Base-by-base conservation (phyloP, 2,888 invertebrate species). In the Tenthredo scrophulariae region DNA sequence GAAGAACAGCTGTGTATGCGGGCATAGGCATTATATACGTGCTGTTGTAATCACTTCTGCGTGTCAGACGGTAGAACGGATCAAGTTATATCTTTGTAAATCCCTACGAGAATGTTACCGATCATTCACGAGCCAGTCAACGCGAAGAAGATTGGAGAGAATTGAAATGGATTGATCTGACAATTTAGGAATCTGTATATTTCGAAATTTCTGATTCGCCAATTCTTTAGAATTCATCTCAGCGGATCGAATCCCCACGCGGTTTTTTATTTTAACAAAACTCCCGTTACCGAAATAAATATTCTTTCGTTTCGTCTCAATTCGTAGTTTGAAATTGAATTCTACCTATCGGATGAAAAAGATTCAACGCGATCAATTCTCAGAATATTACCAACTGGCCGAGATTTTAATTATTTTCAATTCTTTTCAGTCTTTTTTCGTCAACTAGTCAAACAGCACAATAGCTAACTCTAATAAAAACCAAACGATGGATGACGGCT, bases 401-500 rank as follows among this genome's bases (percentile, higher is more conserved):
- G 62, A 26, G 62, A 62, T 62, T 62, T 62, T 62, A 62, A 62
- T 62, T 62, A 62, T 62, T 62, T 26, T 62, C 62, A 62, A 62
- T 62, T 62, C 22, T 62, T 62, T 62, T 26, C 62, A 62, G 22
- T 62, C 22, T 62, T 26, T 62, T 62, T 62, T 26, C 26, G 26
- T 62, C 62, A 10, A 62, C 62, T 62, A 26, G 22, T 26, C 26
- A 62, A 62, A 62, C 62, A 62, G 62, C 26, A 62, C 62, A 62
- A 26, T 62, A 13, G 62, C 62, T 22, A 62, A 26, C 26, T 62
- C 62, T 62, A 13, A 62, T 26, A 26, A 62, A 62, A 62, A 62
- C 62, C 62, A 26, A 62, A 62, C 62, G 62, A 62, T 62, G 13
- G 26, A 62, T 62, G 13, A 62, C 26, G 62, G 62, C 62, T 62